Evolutionary conservation across 2,113 vertebrate genomes (phyloP), one percentile per base, ranked within the genome.

Genomic region (Sebastes schlegelii): DNA sequence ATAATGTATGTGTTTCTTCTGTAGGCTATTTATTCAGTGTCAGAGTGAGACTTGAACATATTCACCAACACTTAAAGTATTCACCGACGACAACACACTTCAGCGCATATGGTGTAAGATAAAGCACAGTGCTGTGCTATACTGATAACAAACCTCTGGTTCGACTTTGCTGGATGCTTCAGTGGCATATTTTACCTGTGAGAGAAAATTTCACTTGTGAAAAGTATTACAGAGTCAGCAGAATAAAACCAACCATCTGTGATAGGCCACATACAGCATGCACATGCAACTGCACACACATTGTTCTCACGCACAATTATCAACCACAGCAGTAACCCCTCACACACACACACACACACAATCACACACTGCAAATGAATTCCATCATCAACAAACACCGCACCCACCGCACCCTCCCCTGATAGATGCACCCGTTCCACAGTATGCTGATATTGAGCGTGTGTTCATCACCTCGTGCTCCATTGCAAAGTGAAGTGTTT

Each of bases 401-500:
- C 34, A 60, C 5, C n/a, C 49, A 43, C 73, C 43, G 5, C 9
- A 17, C 23, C 52, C 13, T 49, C 26, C 51, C 19, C n/a, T 82
- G 60, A 84, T 68, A 62, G 43, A 69, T 67, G 54, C 69, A 14
- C 43, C 40, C 2, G 4, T 76, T 80, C 45, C 51, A 55, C 76
- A 63, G 42, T 46, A 49, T 21, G 72, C 14, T 54, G 73, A 84
- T 70, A 82, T 51, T 58, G 49, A 82, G 42, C 0, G 13, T 1
- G 16, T 72, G 67, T 83, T 80, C 75, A 79, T 84, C 84, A 77
- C 67, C 54, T 73, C 21, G 43, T 8, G 66, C 54, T 61, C 70
- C n/a, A 3, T 74, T 52, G 67, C 66, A 76, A 73, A 80, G 26
- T 86, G 75, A 77, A 88, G 68, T 80, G 68, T 84, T 87, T 92